Percentiles rank a stretch among this genome's conserved stretches.
These are phyloP conservation scores for Malthinus flaveolus DNA, from an alignment of 2,888 invertebrate species.

Conservation along the genomic window DNA sequence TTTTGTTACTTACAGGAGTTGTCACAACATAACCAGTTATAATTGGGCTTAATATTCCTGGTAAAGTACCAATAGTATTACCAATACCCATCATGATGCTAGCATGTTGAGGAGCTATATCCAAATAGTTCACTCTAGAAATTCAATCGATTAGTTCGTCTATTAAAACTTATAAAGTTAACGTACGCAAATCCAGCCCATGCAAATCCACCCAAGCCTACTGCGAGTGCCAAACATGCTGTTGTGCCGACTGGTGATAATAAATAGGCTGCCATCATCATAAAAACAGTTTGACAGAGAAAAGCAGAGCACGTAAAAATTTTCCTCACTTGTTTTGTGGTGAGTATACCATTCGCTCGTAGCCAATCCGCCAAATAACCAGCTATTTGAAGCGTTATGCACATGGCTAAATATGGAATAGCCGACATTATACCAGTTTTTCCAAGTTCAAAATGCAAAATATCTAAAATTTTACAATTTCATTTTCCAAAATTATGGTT, in stretches of 20 bases:
- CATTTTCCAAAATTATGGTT: background rate
- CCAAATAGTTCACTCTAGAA: constrained; percentile 79
- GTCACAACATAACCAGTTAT: constrained; percentile 78
- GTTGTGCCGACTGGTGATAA: constrained; percentile 69
- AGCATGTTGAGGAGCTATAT: constrained; percentile 90
- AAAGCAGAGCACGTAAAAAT: constrained; percentile 75
- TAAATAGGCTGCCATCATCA: constrained; percentile 79
- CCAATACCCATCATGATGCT: constrained; percentile 90
- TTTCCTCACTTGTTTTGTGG: constrained; percentile 73
- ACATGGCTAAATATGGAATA: constrained; percentile 88
- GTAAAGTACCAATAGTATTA: constrained; percentile 88
- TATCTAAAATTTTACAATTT: constrained; percentile 60
- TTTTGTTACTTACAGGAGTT: constrained; percentile 58
- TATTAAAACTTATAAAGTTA: constrained; percentile 3
- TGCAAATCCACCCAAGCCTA: constrained; percentile 89
- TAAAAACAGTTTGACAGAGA: constrained; percentile 79
- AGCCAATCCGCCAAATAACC: constrained; percentile 85
- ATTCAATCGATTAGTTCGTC: background rate
- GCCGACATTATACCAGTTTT: constrained; percentile 84
- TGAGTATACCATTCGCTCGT: constrained; percentile 64
- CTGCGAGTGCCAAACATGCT: constrained; percentile 84
- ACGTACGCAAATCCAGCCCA: constrained; percentile 86
- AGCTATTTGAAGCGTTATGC: constrained; percentile 74
- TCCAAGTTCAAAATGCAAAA: constrained; percentile 70
- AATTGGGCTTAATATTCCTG: constrained; percentile 88